Evolutionary conservation across 2,888 invertebrate species (phyloP), one percentile per base, ranked within the genome.

Genomic region (Plebejus anna): DNA sequence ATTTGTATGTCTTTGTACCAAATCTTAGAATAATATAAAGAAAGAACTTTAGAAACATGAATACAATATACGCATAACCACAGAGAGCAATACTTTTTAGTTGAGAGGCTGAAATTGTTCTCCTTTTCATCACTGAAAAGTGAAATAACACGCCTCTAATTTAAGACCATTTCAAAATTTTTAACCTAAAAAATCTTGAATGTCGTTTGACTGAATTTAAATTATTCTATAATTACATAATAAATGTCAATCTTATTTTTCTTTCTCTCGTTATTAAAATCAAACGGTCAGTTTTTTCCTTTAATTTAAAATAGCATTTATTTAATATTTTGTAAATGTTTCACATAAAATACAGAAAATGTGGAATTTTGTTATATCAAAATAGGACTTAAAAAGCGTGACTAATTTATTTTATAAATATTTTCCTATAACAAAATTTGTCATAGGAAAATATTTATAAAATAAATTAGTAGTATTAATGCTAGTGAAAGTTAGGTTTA

Each of bases 1-100:
- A 87, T 90, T 92, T 91, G 91, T 91, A 89, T 90, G 87, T 90
- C 84, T 93, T 93, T 93, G 93, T 93, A 93, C 93, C 92, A 91
- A 91, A 91, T 87, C 82, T 85, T 89, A 84, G 82, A 82, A 82
- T 82, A 79, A 84, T 42, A 32, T 22, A 76, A 32, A 51, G 38
- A 38, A 70, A 71, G 76, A 72, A 87, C 85, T 86, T 88, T 86
- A 86, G 86, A 86, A 86, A 84, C 85, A 78, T 81, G 82, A 81
- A 82, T 82, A 82, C 81, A 66, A 36, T 36, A 32, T 36, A 16
- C 66, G 84, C 82, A 85, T 83, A 85, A 78, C 78, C 76, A 76
- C 81, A 90, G 89, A 89, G 90, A 90, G 90, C 89, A 79, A 85
- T 81, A 80, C 79, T 78, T 70, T 66, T 76, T 78, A 81, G 80